Conservation (phyloP, 2,797 vertebrate species). For the Enteromius fasciolatus region DNA sequence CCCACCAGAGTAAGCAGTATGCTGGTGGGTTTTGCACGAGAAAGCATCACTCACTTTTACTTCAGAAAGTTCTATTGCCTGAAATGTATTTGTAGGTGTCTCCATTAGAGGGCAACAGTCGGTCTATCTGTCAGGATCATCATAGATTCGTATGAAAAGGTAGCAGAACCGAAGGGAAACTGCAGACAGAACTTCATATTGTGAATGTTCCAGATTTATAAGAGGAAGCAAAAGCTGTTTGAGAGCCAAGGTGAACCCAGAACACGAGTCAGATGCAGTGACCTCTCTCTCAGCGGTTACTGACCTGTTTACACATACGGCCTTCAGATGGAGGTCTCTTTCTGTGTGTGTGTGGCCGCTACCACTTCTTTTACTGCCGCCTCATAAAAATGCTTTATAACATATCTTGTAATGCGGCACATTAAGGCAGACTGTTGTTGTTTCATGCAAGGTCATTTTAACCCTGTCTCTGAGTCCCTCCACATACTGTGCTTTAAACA, state of each 20-base stretch:
- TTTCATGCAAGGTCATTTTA: slow-evolving; percentile 80
- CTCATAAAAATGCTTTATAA: slow-evolving; percentile 84
- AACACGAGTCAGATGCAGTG: slow-evolving; percentile 21
- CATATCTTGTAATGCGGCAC: slow-evolving; percentile 82
- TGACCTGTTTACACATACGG: slow-evolving; percentile 56
- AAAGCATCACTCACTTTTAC: neutral
- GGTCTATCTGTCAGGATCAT: neutral
- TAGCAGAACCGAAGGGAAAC: neutral
- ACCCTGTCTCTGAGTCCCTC: slow-evolving; percentile 41
- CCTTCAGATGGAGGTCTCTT: slow-evolving; percentile 61
- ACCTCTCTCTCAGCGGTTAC: slow-evolving; percentile 52
- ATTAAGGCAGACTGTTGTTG: slow-evolving; percentile 82
- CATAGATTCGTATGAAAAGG: neutral
- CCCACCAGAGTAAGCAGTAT: neutral
- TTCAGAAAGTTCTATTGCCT: neutral
- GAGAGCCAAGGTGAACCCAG: slow-evolving; percentile 47
- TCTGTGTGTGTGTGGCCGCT: slow-evolving; percentile 61
- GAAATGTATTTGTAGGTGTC: neutral
- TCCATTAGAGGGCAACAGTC: slow-evolving; percentile 45
- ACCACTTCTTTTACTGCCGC: slow-evolving; percentile 73
- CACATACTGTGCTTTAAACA: neutral
- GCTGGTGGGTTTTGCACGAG: neutral
- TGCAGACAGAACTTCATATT: neutral
- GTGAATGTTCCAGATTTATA: neutral
- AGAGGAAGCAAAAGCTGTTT: neutral